Conservation (phyloP, 2,888 invertebrate species). For the Lycaena phlaeas region DNA sequence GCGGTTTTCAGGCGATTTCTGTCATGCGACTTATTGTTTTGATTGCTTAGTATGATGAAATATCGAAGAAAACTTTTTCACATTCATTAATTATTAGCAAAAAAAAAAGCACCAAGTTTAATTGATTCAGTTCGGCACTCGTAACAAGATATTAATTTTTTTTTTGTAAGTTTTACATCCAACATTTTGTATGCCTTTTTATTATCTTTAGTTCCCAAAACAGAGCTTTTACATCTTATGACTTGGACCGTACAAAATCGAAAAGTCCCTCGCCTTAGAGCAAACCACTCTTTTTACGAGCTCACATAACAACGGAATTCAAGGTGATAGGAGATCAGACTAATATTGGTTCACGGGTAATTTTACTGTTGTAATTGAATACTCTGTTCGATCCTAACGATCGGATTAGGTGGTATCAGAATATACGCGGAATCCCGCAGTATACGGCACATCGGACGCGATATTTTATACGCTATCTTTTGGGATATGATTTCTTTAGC, state of each 20-base stretch:
- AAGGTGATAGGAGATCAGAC: slow-evolving; percentile 20
- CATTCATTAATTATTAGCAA: too few species aligned
- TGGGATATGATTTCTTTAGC: background rate
- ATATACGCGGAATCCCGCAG: slow-evolving; percentile 4
- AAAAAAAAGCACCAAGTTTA: too few species aligned
- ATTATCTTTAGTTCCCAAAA: too few species aligned
- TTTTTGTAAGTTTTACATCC: too few species aligned
- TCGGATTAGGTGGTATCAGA: slow-evolving; percentile 2
- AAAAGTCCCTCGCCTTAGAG: slow-evolving; percentile 23
- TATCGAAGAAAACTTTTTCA: too few species aligned
- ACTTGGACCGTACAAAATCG: slow-evolving; percentile 6
- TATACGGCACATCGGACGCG: background rate
- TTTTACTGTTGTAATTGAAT: slow-evolving; percentile 26
- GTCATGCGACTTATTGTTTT: too few species aligned
- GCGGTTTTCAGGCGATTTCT: too few species aligned
- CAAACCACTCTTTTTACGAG: slow-evolving; percentile 36
- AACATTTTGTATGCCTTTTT: too few species aligned
- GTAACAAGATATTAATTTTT: too few species aligned
- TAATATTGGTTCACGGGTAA: slow-evolving; percentile 22
- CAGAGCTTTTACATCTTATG: background rate
- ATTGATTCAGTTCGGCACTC: too few species aligned
- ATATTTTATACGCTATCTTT: too few species aligned
- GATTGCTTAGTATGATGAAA: too few species aligned
- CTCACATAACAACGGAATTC: slow-evolving; percentile 20
- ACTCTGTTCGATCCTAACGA: slow-evolving; percentile 15